Conservation (phyloP, 37 sponge, comb jelly and placozoan genomes). For the Amphimedon queenslandica region DNA sequence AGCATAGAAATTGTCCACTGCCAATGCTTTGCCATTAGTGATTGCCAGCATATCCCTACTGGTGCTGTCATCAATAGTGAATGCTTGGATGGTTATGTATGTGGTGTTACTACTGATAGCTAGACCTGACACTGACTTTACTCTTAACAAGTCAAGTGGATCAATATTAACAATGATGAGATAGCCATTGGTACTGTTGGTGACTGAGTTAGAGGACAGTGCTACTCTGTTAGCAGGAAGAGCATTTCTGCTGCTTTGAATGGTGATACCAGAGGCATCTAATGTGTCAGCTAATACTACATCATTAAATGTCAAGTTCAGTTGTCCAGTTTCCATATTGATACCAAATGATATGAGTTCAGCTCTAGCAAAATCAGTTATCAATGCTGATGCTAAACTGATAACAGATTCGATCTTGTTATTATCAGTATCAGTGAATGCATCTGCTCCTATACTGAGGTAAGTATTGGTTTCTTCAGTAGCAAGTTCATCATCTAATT, state of each 20-base stretch:
- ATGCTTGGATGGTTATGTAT: constrained; percentile 83
- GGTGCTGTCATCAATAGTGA: constrained; percentile 67
- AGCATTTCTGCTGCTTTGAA: constrained; percentile 39
- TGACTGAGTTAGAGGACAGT: constrained; percentile 30
- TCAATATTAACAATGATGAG: constrained; percentile 44
- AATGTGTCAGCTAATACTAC: constrained; percentile 48
- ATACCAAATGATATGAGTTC: constrained; percentile 51
- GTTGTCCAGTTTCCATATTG: constrained; percentile 66
- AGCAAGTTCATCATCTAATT: constrained; percentile 57
- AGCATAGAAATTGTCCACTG: constrained; percentile 36
- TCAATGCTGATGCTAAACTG: constrained; percentile 13
- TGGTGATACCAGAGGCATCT: constrained; percentile 65
- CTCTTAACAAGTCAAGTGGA: constrained; percentile 57
- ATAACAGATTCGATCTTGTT: constrained; percentile 9
- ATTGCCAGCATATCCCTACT: constrained; percentile 76
- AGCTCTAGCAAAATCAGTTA: constrained; percentile 30
- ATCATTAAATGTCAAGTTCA: constrained; percentile 81
- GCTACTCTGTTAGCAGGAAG: constrained; percentile 5
- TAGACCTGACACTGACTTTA: constrained; percentile 50
- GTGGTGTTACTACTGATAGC: constrained; percentile 53
- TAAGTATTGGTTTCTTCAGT: constrained; percentile 44
- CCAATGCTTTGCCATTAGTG: constrained; percentile 84
- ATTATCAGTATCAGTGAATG: constrained; percentile 62
- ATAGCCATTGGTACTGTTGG: constrained; percentile 61
- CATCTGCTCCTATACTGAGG: constrained; percentile 20